A percentile compares a stretch with the other conserved stretches of the same genome.
Conservation (phyloP, 2,888 invertebrate genomes). For the Harpalus rubripes region DNA sequence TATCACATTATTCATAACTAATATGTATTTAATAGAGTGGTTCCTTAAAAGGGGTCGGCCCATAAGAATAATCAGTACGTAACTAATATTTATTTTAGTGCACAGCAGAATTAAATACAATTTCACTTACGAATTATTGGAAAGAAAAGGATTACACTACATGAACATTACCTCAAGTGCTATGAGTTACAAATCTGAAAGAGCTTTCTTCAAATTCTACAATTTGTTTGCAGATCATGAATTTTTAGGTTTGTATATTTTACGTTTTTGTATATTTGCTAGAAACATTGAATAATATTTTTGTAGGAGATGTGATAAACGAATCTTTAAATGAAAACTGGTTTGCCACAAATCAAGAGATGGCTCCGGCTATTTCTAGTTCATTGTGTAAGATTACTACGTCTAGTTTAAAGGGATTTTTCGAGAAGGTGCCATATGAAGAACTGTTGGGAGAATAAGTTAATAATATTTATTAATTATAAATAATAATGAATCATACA, state of each 20-base stretch:
- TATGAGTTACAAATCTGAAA: conserved; percentile 52
- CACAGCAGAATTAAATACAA: conserved; percentile 58
- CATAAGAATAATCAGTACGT: no score
- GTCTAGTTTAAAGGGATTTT: conserved; percentile 48
- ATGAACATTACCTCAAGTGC: conserved; percentile 54
- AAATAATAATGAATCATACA: no score
- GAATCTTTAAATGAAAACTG: conserved; percentile 51
- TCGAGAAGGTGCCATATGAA: conserved; percentile 54
- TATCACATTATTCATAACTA: not conserved
- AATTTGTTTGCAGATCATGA: conserved; percentile 45
- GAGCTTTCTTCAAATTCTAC: conserved; percentile 55
- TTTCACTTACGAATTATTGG: conserved; percentile 55
- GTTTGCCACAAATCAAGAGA: conserved; percentile 42
- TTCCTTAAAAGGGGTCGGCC: no score
- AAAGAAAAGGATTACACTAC: conserved; percentile 50
- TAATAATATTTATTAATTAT: no score
- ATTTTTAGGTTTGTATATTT: conserved; percentile 43
- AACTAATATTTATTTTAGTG: conserved; percentile 18
- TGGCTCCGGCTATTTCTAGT: conserved; percentile 26
- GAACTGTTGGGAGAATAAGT: conserved; percentile 55
- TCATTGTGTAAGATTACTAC: conserved; percentile 52
- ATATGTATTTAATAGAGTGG: not conserved
- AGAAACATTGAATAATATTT: not conserved
- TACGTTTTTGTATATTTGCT: not conserved
- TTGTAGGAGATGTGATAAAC: conserved; percentile 40